phyloP scores from a whole-genome alignment of 2,888 invertebrate species.

The Xylota segnis region DNA sequence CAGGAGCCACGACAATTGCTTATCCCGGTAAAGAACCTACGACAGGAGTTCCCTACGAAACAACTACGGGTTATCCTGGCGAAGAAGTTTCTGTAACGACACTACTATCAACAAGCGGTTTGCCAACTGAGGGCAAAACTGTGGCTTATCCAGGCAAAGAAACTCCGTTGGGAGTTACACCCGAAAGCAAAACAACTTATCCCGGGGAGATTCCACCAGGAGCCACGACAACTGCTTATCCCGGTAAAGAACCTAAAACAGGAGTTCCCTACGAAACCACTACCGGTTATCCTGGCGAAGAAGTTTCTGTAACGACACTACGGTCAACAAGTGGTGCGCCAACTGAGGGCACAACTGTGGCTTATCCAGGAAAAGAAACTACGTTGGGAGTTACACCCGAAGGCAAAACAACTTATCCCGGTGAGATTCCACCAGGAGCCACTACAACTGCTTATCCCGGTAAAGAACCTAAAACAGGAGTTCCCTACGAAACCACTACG shows the following conservation, averaged over 20 bases:
- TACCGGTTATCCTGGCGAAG: no score
- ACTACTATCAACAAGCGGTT: neutral
- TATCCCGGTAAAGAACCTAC: neutral
- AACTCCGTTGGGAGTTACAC: neutral
- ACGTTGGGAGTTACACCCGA: no score
- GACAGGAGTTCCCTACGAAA: neutral
- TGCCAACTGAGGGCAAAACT: neutral
- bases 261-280: no score
- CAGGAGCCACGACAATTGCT: neutral
- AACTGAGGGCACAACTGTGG: no score
- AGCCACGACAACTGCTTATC: no score
- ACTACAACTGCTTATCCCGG: neutral
- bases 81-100: no score
- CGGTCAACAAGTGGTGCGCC: no score
- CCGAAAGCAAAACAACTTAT: neutral
- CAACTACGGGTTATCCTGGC: neutral
- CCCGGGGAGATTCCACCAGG: neutral
- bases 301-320: no score
- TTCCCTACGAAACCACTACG: neutral
- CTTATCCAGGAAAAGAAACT: no score
- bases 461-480: neutral
- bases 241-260: no score
- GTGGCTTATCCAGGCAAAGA: neutral
- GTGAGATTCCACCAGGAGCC: no score
- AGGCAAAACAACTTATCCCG: no score